A percentile compares a stretch with the other conserved stretches of the same genome.
Evolutionary conservation across 2,113 vertebrate genomes (phyloP).

Genomic region (Apistogramma diplotaenia): DNA sequence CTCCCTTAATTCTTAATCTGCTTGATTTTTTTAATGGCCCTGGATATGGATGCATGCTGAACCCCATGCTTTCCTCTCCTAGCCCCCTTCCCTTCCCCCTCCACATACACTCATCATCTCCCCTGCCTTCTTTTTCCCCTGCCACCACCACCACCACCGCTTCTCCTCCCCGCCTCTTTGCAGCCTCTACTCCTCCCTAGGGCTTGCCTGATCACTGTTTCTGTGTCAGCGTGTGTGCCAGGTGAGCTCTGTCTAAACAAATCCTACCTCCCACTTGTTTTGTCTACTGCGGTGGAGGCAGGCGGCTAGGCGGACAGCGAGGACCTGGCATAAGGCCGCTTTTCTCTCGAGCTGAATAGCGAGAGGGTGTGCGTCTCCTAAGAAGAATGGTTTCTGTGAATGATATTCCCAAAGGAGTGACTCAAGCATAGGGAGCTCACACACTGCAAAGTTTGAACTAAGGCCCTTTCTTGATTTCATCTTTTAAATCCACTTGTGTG

Average conservation of each 20-base stretch:
- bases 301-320: constrained; percentile 46
- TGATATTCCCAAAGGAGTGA: background rate
- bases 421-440: background rate
- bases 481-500: background rate
- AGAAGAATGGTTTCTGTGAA: constrained; percentile 28
- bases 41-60: constrained; percentile 11
- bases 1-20: constrained; percentile 50
- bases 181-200: constrained; percentile 46
- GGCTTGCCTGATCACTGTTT: constrained; percentile 65
- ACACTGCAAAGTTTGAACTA: background rate
- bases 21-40: constrained; percentile 39
- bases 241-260: constrained; percentile 78
- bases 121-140: background rate
- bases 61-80: constrained; percentile 1
- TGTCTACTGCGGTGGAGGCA: constrained; percentile 63
- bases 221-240: constrained; percentile 66
- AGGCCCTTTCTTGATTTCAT: background rate
- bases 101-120: constrained; percentile 6
- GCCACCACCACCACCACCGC: background rate
- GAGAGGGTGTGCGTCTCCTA: background rate
- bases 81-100: constrained; percentile 13
- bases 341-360: constrained; percentile 40
- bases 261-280: constrained; percentile 73
- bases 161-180: background rate
- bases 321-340: constrained; percentile 36